Evolutionary conservation across 2,797 vertebrate genomes (phyloP), one percentile per base, ranked within the genome.

Genomic region (Masticophis lateralis): DNA sequence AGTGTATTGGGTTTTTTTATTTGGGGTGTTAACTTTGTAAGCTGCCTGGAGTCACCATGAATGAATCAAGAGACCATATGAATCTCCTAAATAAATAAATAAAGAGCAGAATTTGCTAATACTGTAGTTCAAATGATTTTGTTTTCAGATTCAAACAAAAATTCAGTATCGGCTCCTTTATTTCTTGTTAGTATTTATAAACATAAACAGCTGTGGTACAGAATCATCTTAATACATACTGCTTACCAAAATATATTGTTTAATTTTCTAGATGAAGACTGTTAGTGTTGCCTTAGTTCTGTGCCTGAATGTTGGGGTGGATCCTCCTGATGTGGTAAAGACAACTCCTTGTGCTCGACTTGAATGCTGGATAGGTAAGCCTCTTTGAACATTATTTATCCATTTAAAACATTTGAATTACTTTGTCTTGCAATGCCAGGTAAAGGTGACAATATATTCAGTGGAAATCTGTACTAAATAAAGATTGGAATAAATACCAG

Each of bases 321-420:
- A 99, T 95, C 99, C 99, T 92, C 99, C 99, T 0, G 99, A 99
- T 2, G 99, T 99, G 96, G 99, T 99, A 95, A 99, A 99, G 98
- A 99, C 99, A 0, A 99, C 99, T 0, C 99, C 99, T 37, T 99
- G 99, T 20, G 99, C 99, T 32, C 98, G 99, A 3, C 96, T 99
- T 95, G 99, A 99, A 91, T 99, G 99, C 94, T 99, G 99, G 99
- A 99, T 99, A 4, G 99, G 99, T 99, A 94, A 98, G 98, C 95
- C 4, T 13, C 22, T 91, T 11, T 7, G 59, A 37, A 60, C 51
- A 27, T 66, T 86, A 79, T 25, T 83, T 66, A 60, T 91, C 53
- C 37, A 37, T 79, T 32, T 93, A 79, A 53, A 66, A 32, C 20
- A 5, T 79, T 88, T 86, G 55, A 20, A 32, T 16, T 56, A 53